Percentiles rank a stretch among this genome's conserved stretches.
These are phyloP conservation scores for Halictus ligatus DNA, from an alignment of 2,888 invertebrate genomes.

Conservation along the genomic window DNA sequence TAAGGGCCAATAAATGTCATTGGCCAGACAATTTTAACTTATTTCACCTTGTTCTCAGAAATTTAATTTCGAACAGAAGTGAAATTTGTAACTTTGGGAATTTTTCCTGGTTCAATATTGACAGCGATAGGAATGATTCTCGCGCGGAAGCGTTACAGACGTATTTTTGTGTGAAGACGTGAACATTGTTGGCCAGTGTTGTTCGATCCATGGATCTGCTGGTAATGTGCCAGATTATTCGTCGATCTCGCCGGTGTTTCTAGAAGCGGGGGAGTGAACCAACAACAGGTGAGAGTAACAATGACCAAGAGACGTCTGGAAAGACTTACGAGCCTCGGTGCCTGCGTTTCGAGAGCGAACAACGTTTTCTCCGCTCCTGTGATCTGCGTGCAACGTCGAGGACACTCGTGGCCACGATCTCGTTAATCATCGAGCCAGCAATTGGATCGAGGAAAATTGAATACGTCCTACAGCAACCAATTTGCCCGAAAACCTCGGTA, in stretches of 20 bases:
- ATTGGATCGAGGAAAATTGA: conserved; percentile 17
- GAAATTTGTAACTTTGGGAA: background rate
- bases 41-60: background rate
- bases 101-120: background rate
- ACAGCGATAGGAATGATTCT: background rate
- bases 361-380: conserved; percentile 17
- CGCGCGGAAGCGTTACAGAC: background rate
- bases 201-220: background rate
- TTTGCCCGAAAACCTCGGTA: background rate
- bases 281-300: background rate
- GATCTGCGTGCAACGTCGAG: conserved; percentile 17
- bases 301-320: conserved; percentile 30
- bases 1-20: background rate
- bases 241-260: background rate
- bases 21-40: background rate
- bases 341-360: conserved; percentile 21
- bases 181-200: background rate
- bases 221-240: background rate
- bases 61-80: background rate
- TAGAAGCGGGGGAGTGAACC: conserved; percentile 9
- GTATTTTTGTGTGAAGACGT: background rate
- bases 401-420: conserved; percentile 29
- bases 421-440: conserved; percentile 49
- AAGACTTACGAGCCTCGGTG: conserved; percentile 27
- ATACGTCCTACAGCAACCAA: background rate